Conservation (phyloP, 2,888 invertebrate species). For the Sarcophaga subvicina region DNA sequence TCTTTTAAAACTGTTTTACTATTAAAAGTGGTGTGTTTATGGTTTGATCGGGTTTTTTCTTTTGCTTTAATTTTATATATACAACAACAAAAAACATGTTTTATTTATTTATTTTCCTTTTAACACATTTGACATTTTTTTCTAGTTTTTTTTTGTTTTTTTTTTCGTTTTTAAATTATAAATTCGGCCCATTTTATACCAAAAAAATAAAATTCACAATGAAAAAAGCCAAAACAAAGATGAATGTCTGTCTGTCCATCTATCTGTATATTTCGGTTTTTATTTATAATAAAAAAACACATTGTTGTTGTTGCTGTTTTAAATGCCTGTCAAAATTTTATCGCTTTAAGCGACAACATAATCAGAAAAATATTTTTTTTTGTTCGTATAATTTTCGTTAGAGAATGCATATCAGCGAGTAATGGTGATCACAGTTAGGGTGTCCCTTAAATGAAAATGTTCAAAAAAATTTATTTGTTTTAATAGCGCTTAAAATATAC, state of each 20-base stretch:
- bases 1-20: neutral
- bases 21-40: constrained; percentile 27
- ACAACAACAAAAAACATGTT: constrained; percentile 51
- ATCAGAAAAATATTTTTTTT: constrained; percentile 52
- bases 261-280: neutral
- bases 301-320: constrained; percentile 49
- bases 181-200: constrained; percentile 57
- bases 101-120: constrained; percentile 65
- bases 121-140: constrained; percentile 66
- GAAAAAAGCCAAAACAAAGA: constrained; percentile 28
- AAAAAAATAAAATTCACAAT: constrained; percentile 15
- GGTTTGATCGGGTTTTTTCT: neutral
- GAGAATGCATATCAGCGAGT: constrained; percentile 31
- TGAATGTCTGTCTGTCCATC: constrained; percentile 37
- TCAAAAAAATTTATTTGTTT: too few relatives aligned
- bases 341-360: constrained; percentile 69
- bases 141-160: neutral
- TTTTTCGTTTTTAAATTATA: constrained; percentile 7
- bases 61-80: constrained; percentile 11
- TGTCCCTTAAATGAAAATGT: neutral
- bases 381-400: constrained; percentile 19
- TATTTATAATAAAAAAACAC: constrained; percentile 12
- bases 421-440: constrained; percentile 11
- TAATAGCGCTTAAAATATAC: too few relatives aligned
- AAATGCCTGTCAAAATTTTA: constrained; percentile 70